phyloP scores from a whole-genome alignment of 2,113 vertebrate genomes.

The Triplophysa tibetana region DNA sequence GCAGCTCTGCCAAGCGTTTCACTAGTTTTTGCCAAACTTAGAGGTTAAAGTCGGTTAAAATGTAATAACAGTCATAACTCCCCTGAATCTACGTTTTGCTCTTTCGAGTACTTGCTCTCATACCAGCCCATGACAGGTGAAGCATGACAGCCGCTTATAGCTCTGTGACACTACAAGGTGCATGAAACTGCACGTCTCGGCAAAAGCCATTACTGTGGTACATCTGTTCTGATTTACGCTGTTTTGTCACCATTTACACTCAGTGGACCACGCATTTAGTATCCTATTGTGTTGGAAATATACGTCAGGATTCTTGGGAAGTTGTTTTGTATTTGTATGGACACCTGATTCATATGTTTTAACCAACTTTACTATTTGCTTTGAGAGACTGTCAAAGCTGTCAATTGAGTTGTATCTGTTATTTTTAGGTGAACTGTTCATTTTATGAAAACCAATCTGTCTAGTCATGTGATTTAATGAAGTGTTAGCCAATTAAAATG shows the following conservation, averaged over 20 bases:
- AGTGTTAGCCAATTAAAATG: conserved; percentile 23
- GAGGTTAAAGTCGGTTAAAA: background rate
- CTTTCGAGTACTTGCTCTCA: background rate
- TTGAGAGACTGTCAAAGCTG: background rate
- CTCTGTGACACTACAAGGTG: background rate
- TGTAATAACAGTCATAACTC: background rate
- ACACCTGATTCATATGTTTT: too few species aligned
- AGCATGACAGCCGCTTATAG: background rate
- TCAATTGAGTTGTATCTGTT: background rate
- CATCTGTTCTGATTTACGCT: background rate
- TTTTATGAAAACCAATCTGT: background rate
- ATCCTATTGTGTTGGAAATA: conserved; percentile 4
- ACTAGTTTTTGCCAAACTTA: background rate
- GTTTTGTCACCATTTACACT: background rate
- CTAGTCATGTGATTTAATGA: background rate
- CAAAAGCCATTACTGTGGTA: background rate
- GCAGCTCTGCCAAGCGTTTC: too few species aligned
- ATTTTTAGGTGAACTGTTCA: too few species aligned
- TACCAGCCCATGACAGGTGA: background rate
- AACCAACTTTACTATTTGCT: too few species aligned
- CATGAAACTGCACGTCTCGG: background rate
- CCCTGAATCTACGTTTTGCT: background rate
- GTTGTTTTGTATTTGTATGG: too few species aligned
- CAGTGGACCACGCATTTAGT: background rate
- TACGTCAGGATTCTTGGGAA: too few species aligned